Base-by-base conservation (phyloP, 2,888 invertebrate genomes). In the Zaprionus obscuricornis region DNA sequence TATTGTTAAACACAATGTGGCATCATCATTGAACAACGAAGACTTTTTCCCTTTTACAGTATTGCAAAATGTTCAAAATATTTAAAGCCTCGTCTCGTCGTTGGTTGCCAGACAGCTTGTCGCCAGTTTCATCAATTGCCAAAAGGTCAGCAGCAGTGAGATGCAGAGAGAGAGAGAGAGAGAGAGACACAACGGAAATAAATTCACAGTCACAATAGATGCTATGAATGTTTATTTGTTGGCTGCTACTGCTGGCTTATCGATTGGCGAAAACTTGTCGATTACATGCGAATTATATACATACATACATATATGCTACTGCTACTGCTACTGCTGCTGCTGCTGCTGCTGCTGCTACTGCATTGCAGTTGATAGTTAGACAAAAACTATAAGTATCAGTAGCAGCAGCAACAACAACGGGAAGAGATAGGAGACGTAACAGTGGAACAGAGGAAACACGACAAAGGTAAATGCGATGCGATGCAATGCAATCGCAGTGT, bases 191-290 rank as follows among this genome's bases (percentile, higher is more conserved):
- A 47, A 24, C 57, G 56, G 64, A 65, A 63, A 49, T 46, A 37
- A 46, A 45, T 17, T 7, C 6, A 39, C 29, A 51, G 31, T 62
- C 54, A 70, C 62, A 62, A 49, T 42, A 18, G 40, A 43, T 29
- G 13, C 18, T n/a, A 24, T 27, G 24, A 31, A 16, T 7, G 36
- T 16, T 56, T 50, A 50, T n/a, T n/a, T n/a, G n/a, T n/a, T n/a
- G n/a, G n/a, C n/a, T n/a, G n/a, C n/a, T n/a, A n/a, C 46, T 58
- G 63, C 56, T 63, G 50, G 58, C 27, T 17, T 69, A 77, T 75
- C 74, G 82, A 75, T 75, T 62, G 55, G 16, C 16, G 39, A 63
- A 59, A 74, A 70, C 67, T 42, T 22, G 72, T 47, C 52, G 52
- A 24, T 47, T 47, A 46, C 58, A 51, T n/a, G n/a, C n/a, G n/a